phyloP scores from a whole-genome alignment of 2,888 invertebrate genomes.

The Tipula confusa region DNA sequence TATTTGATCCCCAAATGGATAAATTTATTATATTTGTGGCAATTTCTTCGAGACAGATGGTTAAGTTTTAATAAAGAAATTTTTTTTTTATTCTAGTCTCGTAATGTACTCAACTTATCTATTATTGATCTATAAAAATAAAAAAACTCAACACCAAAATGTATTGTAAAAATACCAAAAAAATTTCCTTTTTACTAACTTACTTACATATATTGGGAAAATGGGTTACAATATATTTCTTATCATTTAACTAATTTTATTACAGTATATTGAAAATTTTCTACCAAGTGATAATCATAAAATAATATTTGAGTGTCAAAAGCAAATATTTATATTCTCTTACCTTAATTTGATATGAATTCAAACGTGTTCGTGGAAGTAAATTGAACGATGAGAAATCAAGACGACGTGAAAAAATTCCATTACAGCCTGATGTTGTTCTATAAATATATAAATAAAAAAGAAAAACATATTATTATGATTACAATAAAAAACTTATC shows the following conservation, averaged over 20 bases:
- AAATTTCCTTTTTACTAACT: not conserved
- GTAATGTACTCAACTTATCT: not conserved
- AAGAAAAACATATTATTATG: not conserved
- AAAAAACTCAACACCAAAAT: not conserved
- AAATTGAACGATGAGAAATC: conserved; percentile 94
- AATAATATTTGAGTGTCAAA: conserved; percentile 10
- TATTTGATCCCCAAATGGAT: not conserved
- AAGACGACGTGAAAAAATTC: conserved; percentile 87
- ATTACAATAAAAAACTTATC: conserved; percentile 26
- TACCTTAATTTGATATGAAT: conserved; percentile 99
- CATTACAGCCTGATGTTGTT: conserved; percentile 82
- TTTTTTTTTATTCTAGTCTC: not conserved
- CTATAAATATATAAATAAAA: conserved; percentile 54
- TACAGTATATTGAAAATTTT: not conserved
- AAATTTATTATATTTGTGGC: not conserved
- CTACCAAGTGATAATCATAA: not conserved
- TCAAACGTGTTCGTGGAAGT: conserved; percentile 91
- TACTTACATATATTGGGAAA: not conserved
- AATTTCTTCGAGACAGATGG: conserved; percentile 1
- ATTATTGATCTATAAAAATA: not conserved
- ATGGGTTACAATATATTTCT: not conserved
- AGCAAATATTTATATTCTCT: conserved; percentile 46
- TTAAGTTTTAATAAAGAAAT: not conserved
- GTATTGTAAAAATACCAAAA: not conserved
- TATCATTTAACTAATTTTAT: not conserved